A percentile compares a stretch with the other conserved stretches of the same genome.
These are phyloP conservation scores for Ophonus ardosiacus DNA, from an alignment of 2,888 invertebrate genomes.

Conservation along the genomic window DNA sequence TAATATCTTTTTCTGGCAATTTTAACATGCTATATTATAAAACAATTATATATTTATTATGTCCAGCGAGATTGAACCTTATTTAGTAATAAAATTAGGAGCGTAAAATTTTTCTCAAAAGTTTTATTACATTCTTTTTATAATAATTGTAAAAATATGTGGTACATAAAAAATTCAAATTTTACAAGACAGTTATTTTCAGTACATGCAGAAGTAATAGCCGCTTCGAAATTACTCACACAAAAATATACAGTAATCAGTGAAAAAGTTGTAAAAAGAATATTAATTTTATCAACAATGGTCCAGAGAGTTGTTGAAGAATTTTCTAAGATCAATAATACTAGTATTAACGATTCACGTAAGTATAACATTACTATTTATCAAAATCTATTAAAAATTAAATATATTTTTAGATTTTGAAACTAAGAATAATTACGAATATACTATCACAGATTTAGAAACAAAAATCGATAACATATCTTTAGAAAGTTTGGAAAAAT, in stretches of 20 bases:
- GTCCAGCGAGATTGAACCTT: no score
- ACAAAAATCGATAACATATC: constrained; percentile 54
- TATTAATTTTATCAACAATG: constrained; percentile 69
- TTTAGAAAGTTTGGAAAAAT: constrained; percentile 69
- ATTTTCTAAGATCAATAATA: constrained; percentile 66
- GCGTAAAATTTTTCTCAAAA: no score
- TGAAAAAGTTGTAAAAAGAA: constrained; percentile 70
- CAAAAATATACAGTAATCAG: constrained; percentile 65
- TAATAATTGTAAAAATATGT: no score
- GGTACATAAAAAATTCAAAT: no score
- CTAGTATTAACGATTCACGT: no score
- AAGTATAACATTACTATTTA: no score
- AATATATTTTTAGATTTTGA: constrained; percentile 8
- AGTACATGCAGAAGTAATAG: constrained; percentile 70
- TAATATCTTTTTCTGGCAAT: no score
- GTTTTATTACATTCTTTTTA: no score
- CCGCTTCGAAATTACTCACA: constrained; percentile 68
- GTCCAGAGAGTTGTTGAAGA: constrained; percentile 68
- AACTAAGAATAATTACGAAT: neutral
- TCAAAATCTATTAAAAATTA: no score
- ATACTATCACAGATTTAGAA: neutral
- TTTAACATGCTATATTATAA: no score
- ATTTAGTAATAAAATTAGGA: no score
- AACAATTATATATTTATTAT: no score
- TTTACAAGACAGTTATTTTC: constrained; percentile 64